Evolutionary conservation across 1,140 invertebrate genomes (phyloP).

Genomic region (Caenorhabditis latens): DNA sequence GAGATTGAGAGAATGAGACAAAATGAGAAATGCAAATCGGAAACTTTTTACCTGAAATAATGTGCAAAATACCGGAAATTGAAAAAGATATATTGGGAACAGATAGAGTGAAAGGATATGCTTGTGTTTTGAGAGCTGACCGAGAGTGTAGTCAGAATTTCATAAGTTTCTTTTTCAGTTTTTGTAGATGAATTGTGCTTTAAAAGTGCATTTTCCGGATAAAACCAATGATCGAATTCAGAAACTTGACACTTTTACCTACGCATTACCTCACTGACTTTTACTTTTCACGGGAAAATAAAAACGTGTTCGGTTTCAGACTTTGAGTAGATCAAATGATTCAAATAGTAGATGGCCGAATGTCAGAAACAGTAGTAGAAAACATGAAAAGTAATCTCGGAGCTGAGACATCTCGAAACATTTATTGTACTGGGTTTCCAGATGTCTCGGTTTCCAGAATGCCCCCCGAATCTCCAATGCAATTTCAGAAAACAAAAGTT

Average conservation of each 20-base stretch:
- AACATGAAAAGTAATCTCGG: too few relatives aligned
- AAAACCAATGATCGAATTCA: not conserved
- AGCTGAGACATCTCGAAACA: too few relatives aligned
- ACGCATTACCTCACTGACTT: too few relatives aligned
- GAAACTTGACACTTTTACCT: constrained; percentile 18
- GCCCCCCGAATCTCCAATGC: too few relatives aligned
- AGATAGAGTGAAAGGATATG: too few relatives aligned
- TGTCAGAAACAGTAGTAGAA: not conserved
- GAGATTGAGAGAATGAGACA: not conserved
- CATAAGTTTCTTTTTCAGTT: not conserved
- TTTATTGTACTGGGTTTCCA: not conserved
- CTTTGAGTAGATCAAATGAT: constrained; percentile 32
- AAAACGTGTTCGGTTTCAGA: constrained; percentile 9
- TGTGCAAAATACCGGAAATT: constrained; percentile 29
- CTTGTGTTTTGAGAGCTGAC: not conserved
- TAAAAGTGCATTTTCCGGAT: not conserved
- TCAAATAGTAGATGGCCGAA: not conserved
- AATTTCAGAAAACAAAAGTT: not conserved
- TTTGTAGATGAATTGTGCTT: not conserved
- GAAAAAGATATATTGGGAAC: not conserved
- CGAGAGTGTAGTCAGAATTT: too few relatives aligned
- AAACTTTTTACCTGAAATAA: not conserved
- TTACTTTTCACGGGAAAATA: not conserved
- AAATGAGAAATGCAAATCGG: constrained; percentile 13
- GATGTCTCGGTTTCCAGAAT: too few relatives aligned